Evolutionary conservation across 2,888 invertebrate genomes (phyloP).

Genomic region (Zele albiditarsus): DNA sequence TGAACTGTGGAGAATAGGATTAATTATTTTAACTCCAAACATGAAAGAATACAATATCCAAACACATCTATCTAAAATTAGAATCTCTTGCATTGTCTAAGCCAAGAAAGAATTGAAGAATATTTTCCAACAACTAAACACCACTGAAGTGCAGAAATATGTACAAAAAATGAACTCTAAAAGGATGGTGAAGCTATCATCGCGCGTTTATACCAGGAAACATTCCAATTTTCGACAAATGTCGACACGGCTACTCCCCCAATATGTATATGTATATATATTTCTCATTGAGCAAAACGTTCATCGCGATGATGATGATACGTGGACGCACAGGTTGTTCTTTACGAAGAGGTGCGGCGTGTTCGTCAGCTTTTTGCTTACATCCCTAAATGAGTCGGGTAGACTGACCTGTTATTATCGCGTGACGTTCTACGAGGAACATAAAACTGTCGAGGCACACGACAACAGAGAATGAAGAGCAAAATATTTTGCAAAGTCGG

Average conservation of each 20-base stretch:
- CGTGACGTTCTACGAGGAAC: conserved; percentile 56
- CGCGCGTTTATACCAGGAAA: conserved; percentile 48
- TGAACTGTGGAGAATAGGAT: too few relatives aligned
- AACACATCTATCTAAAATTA: too few relatives aligned
- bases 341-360: conserved; percentile 38
- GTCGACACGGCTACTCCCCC: conserved; percentile 44
- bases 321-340: conserved; percentile 28
- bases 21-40: too few relatives aligned
- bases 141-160: neutral
- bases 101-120: too few relatives aligned
- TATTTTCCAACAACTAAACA: too few relatives aligned
- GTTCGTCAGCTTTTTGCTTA: conserved; percentile 53
- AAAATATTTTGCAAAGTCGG: conserved; percentile 36
- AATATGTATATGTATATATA: conserved; percentile 11
- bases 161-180: conserved; percentile 40
- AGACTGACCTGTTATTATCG: conserved; percentile 60
- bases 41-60: too few relatives aligned
- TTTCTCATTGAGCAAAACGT: conserved; percentile 18
- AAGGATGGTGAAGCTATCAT: conserved; percentile 31
- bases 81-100: too few relatives aligned
- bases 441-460: conserved; percentile 54
- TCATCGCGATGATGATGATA: neutral
- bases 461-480: neutral
- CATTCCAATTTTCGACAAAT: conserved; percentile 58
- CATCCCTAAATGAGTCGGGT: conserved; percentile 21